A percentile compares a stretch with the other conserved stretches of the same genome.
Conservation (phyloP, 2,113 vertebrate genomes). For the Salvelinus sp. region DNA sequence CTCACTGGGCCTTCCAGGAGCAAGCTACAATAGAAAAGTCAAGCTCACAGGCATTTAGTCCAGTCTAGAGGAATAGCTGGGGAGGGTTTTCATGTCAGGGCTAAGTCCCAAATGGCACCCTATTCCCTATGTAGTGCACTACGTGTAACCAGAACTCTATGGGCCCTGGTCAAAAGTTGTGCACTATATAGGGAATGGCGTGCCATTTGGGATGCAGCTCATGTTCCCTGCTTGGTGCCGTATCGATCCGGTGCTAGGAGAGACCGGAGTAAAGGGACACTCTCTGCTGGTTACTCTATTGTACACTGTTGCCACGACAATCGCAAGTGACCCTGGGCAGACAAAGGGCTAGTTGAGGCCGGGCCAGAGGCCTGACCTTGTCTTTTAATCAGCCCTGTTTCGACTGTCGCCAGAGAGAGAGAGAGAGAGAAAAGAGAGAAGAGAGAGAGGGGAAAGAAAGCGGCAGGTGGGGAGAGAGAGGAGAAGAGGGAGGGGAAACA, state of each 20-base stretch:
- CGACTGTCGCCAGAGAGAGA: conserved; percentile 32
- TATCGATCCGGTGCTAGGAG: conserved; percentile 40
- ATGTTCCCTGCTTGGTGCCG: conserved; percentile 6
- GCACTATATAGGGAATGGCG: too few species aligned
- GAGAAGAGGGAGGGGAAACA: conserved; percentile 21
- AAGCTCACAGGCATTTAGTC: too few species aligned
- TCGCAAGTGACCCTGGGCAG: conserved; percentile 59
- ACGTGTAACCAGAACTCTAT: too few species aligned
- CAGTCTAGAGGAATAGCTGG: too few species aligned
- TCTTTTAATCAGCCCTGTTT: conserved; percentile 57
- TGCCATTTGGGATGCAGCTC: too few species aligned
- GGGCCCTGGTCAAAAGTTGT: too few species aligned
- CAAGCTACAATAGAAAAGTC: too few species aligned
- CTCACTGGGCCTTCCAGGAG: too few species aligned
- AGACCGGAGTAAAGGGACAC: conserved; percentile 29
- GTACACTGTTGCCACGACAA: conserved; percentile 50
- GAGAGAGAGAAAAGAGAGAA: background rate
- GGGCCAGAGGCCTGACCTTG: conserved; percentile 64
- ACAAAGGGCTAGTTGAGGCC: conserved; percentile 68
- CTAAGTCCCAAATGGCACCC: too few species aligned
- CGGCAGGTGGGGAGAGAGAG: conserved; percentile 16
- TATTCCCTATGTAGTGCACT: too few species aligned
- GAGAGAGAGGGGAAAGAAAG: conserved; percentile 11
- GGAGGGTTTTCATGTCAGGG: too few species aligned
- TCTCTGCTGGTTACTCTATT: conserved; percentile 52